Evolutionary conservation across 2,113 vertebrate species (phyloP).

Genomic region (Monopterus albus): DNA sequence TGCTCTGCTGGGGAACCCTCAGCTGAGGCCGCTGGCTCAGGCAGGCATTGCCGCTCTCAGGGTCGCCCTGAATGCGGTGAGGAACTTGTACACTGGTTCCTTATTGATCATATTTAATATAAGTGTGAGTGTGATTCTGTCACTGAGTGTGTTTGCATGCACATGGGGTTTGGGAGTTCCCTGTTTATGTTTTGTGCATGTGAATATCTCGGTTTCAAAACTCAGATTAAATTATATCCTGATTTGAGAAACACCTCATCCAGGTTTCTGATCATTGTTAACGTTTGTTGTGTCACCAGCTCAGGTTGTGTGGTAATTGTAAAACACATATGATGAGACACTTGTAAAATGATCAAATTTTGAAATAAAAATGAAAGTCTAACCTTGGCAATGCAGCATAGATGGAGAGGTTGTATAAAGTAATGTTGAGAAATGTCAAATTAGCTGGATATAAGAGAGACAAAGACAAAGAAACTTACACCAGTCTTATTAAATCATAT

Average conservation of each 20-base stretch:
- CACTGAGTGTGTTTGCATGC: background rate
- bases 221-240: too few relatives aligned
- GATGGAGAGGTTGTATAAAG: too few relatives aligned
- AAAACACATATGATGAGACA: too few relatives aligned
- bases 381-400: too few relatives aligned
- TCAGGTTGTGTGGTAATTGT: too few relatives aligned
- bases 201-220: background rate
- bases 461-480: too few relatives aligned
- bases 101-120: background rate
- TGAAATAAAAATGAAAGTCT: too few relatives aligned
- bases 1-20: conserved; percentile 73
- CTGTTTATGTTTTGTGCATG: background rate
- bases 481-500: background rate
- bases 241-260: background rate
- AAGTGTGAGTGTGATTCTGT: background rate
- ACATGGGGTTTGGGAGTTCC: background rate
- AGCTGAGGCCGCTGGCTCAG: conserved; percentile 77
- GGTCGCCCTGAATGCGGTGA: conserved; percentile 82
- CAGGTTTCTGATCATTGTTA: background rate
- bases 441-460: too few relatives aligned
- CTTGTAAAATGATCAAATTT: too few relatives aligned
- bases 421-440: too few relatives aligned
- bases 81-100: conserved; percentile 4
- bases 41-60: conserved; percentile 60
- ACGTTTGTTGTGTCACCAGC: too few relatives aligned